Evolutionary conservation across 2,888 invertebrate genomes (phyloP).

Genomic region (Drosophila demipolita): DNA sequence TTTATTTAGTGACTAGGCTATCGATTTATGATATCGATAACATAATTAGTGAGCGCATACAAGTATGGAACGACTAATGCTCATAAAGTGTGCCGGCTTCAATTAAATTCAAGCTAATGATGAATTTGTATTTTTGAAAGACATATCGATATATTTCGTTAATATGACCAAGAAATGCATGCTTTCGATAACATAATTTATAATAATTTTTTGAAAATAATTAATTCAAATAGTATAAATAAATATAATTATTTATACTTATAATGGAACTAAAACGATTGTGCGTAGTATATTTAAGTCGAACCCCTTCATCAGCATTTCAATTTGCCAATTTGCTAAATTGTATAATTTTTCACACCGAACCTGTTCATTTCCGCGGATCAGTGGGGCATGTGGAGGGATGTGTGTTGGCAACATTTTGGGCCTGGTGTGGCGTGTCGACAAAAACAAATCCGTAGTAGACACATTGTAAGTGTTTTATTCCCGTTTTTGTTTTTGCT

Average conservation of each 20-base stretch:
- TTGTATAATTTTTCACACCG: slow-evolving; percentile 61
- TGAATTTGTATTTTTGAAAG: background rate
- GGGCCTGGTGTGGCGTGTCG: slow-evolving; percentile 28
- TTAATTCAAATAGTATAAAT: background rate
- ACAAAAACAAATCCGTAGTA: slow-evolving; percentile 53
- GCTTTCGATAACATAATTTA: background rate
- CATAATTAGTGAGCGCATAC: background rate
- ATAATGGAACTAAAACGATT: background rate
- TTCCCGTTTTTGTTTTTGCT: slow-evolving; percentile 37
- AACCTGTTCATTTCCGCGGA: slow-evolving; percentile 26
- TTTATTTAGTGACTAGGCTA: background rate
- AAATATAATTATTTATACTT: background rate
- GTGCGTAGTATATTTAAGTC: slow-evolving; percentile 24
- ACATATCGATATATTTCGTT: background rate
- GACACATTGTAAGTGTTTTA: slow-evolving; percentile 41
- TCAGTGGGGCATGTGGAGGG: slow-evolving; percentile 3
- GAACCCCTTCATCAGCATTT: background rate
- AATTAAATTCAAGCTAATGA: background rate
- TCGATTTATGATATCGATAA: background rate
- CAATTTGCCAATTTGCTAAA: slow-evolving; percentile 17
- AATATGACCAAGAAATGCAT: background rate
- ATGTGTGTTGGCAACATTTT: slow-evolving; percentile 5
- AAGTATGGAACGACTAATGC: background rate
- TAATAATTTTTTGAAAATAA: background rate
- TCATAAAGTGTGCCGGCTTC: background rate